These are phyloP conservation scores for Drosophila triauraria DNA, from an alignment of 1,140 invertebrate genomes.

Conservation along the genomic window DNA sequence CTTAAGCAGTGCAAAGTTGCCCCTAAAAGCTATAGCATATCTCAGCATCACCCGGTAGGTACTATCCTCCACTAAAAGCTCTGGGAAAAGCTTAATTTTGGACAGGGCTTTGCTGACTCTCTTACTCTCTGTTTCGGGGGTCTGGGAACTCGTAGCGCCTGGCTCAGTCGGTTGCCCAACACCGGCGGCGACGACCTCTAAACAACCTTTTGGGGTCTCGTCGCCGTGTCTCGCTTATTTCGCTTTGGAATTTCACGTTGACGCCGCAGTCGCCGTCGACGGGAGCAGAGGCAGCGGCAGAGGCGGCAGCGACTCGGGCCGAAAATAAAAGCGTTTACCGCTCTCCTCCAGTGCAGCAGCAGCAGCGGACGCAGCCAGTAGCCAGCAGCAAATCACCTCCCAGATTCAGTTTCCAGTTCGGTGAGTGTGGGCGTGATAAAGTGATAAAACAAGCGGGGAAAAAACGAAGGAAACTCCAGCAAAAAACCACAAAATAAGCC, in stretches of 20 bases:
- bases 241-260: conserved; percentile 74
- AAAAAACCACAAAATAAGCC: conserved; percentile 1
- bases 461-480: conserved; percentile 1
- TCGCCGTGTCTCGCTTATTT: conserved; percentile 66
- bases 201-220: conserved; percentile 80
- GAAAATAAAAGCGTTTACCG: conserved; percentile 74
- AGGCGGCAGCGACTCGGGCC: conserved; percentile 20
- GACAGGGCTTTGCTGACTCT: conserved; percentile 24
- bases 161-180: conserved; percentile 65
- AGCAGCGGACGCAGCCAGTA: conserved; percentile 78
- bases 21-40: background rate
- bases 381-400: conserved; percentile 60
- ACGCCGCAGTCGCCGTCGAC: conserved; percentile 37
- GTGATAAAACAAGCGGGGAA: conserved; percentile 32
- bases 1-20: conserved; percentile 38
- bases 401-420: conserved; percentile 73
- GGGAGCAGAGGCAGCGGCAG: conserved; percentile 15
- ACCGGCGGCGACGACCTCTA: conserved; percentile 75
- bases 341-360: conserved; percentile 76
- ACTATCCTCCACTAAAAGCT: conserved; percentile 38
- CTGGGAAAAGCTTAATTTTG: conserved; percentile 43
- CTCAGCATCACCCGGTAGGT: background rate
- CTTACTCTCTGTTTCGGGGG: conserved; percentile 4
- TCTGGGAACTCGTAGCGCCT: conserved; percentile 56
- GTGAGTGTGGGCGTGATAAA: conserved; percentile 59